Evolutionary conservation across 2,888 invertebrate species (phyloP), one percentile per base, ranked within the genome.

Genomic region (Spatulosminthurus flaviceps): DNA sequence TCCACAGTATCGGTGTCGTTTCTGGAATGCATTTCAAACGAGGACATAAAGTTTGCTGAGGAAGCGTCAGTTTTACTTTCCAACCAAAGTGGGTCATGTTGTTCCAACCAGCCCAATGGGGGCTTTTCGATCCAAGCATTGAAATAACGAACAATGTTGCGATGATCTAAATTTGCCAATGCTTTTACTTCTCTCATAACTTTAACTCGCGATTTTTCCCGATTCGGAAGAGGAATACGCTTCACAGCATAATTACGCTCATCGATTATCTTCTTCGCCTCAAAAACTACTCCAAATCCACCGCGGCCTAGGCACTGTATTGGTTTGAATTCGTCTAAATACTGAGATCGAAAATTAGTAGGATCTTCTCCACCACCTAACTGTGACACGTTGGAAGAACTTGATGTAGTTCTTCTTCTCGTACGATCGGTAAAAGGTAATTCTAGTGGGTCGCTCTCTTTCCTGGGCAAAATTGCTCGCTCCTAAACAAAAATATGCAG

Each of bases 261-360:
- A 87, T 99, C 98, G 79, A 97, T 92, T 87, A 95, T 95, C 87
- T 98, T 97, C 87, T 91, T 92, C 0, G 95, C 97, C 87, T 97
- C 95, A 87, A 98, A 98, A 0, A 99, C 98, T 1, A 98, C 93
- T 0, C 98, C 98, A 88, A 97, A 99, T 0, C 98, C 98, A 24
- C 98, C 98, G 85, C 91, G 91, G 0, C 96, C 96, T 21, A 96
- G 89, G 84, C 94, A 93, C 81, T 92, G 90, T 41, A 96, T 89
- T 29, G 93, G 92, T 70, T 93, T 92, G 88, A 97, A 98, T 87
- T 97, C 97, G 0, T 91, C 91, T 82, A 92, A 90, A 87, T 95
- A 98, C 69, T 97, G 92, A 83, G 88, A 92, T 83, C 86, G 89
- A 89, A 87, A 91, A 11, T 81, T 78, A 66, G 29, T 29, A 0